A percentile compares a stretch with the other conserved stretches of the same genome.
phyloP scores from a whole-genome alignment of 1,140 invertebrate species.

The Medauroidea extradentata region DNA sequence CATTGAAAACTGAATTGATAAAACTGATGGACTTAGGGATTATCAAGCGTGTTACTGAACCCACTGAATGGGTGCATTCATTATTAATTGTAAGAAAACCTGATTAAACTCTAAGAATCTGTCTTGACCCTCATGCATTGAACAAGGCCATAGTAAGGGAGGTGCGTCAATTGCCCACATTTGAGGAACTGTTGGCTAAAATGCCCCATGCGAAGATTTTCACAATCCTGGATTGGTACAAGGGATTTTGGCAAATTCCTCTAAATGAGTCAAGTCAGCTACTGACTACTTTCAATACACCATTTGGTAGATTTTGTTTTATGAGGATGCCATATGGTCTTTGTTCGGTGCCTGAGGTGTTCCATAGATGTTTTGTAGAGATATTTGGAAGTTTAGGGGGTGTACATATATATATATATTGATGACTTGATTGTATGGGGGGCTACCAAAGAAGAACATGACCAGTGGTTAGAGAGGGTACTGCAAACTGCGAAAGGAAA shows the following conservation, averaged over 20 bases:
- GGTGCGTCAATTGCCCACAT: conserved; percentile 27
- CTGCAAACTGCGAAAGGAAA: conserved; percentile 27
- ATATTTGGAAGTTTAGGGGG: no score
- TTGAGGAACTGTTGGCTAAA: conserved; percentile 25
- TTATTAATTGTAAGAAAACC: conserved; percentile 39
- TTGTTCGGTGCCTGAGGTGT: no score
- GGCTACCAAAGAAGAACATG: conserved; percentile 27
- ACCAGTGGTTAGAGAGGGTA: conserved; percentile 30
- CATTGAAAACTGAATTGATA: conserved; percentile 31
- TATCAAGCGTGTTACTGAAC: conserved; percentile 28
- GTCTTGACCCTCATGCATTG: conserved; percentile 41
- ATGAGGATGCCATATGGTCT: no score
- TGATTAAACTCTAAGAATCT: conserved; percentile 38
- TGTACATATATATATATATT: not conserved
- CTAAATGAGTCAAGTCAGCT: no score
- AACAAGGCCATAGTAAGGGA: conserved; percentile 38
- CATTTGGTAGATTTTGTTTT: no score
- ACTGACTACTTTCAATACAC: no score
- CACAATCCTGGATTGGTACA: no score
- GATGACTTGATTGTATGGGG: conserved; percentile 32
- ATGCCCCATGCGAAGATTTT: no score
- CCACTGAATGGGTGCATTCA: conserved; percentile 39
- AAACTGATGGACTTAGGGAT: conserved; percentile 28
- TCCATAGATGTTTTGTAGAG: no score
- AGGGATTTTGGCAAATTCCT: no score